Percentiles rank a stretch among this genome's conserved stretches.
These are phyloP conservation scores for Ammodytes marinus DNA, from an alignment of 2,113 vertebrate species.

Conservation along the genomic window DNA sequence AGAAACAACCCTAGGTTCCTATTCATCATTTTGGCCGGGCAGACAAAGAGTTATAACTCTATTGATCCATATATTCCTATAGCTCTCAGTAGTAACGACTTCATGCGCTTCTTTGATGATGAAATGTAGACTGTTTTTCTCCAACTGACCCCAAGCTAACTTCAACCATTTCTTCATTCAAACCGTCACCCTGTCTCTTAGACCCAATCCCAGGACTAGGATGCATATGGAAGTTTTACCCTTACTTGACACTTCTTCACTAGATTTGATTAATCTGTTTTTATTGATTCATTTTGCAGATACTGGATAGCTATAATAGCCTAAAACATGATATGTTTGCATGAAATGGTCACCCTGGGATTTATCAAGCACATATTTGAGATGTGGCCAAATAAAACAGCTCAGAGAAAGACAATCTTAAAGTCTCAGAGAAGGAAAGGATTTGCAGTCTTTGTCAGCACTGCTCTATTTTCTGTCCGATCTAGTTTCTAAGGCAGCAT, in stretches of 20 bases:
- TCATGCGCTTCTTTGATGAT: neutral
- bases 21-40: neutral
- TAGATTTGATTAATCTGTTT: neutral
- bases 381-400: constrained; percentile 11
- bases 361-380: constrained; percentile 21
- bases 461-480: constrained; percentile 21
- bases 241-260: neutral
- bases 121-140: neutral
- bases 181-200: neutral
- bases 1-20: neutral
- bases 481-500: constrained; percentile 12
- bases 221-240: too few relatives aligned
- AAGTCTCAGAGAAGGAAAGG: constrained; percentile 25
- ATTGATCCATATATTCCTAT: neutral
- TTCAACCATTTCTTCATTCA: neutral
- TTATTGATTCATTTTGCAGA: neutral
- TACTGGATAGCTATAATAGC: neutral
- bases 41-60: neutral
- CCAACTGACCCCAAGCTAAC: neutral
- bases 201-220: neutral
- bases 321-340: constrained; percentile 14
- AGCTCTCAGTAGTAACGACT: neutral
- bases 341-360: constrained; percentile 17
- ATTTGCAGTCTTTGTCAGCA: constrained; percentile 33
- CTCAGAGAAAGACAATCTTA: constrained; percentile 28